These are phyloP conservation scores for Drosophila erecta DNA, from an alignment of 1,140 invertebrate genomes.

Conservation along the genomic window DNA sequence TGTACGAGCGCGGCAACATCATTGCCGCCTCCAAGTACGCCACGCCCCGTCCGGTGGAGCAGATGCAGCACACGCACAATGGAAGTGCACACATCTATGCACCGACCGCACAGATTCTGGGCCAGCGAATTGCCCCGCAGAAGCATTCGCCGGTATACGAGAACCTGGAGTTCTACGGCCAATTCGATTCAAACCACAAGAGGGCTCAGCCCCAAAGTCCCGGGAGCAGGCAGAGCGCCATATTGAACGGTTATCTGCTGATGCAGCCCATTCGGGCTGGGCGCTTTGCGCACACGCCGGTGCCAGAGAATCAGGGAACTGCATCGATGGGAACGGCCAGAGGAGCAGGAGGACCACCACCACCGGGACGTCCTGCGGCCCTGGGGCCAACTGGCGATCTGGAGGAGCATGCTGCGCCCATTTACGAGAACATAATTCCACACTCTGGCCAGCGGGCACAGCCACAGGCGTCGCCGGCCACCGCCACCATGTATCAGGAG, in stretches of 20 bases:
- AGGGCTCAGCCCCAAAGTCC: constrained; percentile 85
- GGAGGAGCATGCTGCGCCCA: constrained; percentile 84
- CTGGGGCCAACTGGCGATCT: constrained; percentile 5
- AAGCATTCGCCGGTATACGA: constrained; percentile 90
- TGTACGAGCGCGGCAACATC: constrained; percentile 87
- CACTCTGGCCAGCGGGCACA: constrained; percentile 84
- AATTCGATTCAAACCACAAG: constrained; percentile 84
- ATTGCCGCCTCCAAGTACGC: constrained; percentile 90
- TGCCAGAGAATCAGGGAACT: constrained; percentile 53
- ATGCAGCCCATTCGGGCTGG: constrained; percentile 66
- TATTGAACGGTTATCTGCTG: constrained; percentile 61
- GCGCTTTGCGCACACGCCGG: constrained; percentile 80
- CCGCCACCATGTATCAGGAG: constrained; percentile 79
- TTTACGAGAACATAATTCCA: constrained; percentile 91
- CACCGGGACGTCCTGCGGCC: neutral
- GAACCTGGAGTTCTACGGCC: constrained; percentile 91
- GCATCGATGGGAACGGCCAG: neutral
- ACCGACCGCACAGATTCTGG: constrained; percentile 64
- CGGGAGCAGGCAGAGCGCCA: constrained; percentile 67
- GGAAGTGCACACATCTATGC: constrained; percentile 65
- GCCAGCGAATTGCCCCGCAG: constrained; percentile 70
- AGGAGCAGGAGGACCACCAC: constrained; percentile 3
- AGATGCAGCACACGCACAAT: constrained; percentile 59
- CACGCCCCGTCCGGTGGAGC: constrained; percentile 89
- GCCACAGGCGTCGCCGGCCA: constrained; percentile 81